A percentile compares a stretch with the other conserved stretches of the same genome.
phyloP scores from a whole-genome alignment of 2,113 vertebrate genomes.

The Pteruthius melanotis region DNA sequence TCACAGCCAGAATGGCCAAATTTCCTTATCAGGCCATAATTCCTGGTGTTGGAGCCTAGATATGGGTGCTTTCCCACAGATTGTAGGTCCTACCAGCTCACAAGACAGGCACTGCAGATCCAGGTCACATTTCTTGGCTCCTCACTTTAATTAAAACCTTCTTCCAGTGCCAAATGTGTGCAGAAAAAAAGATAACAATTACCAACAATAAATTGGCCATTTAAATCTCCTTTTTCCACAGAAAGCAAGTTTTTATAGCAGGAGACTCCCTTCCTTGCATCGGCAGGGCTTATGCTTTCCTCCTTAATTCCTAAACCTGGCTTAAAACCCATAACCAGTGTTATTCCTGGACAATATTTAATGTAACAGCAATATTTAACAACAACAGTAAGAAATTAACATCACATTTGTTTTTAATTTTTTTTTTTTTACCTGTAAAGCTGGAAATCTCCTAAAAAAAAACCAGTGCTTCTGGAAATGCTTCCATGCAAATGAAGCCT shows the following conservation, averaged over 20 bases:
- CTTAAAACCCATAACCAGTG: background rate
- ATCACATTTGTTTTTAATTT: fast-evolving
- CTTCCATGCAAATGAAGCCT: background rate
- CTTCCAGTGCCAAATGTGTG: background rate
- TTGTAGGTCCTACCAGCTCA: background rate
- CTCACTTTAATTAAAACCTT: background rate
- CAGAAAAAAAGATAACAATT: background rate
- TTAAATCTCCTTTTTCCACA: background rate
- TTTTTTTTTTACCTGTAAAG: background rate
- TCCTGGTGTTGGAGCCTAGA: background rate
- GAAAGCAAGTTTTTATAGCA: background rate
- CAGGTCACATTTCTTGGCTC: background rate
- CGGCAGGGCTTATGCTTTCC: background rate
- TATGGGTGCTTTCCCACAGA: background rate
- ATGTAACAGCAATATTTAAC: background rate
- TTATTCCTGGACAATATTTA: background rate
- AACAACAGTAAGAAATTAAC: background rate
- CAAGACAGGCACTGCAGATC: background rate
- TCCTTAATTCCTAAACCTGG: background rate
- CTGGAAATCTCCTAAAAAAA: background rate
- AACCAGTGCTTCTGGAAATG: background rate
- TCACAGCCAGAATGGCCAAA: background rate
- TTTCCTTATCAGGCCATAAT: background rate
- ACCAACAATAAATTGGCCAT: background rate
- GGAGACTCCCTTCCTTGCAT: background rate